Conservation (phyloP, 1,140 invertebrate genomes). For the Drosophila persimilis region DNA sequence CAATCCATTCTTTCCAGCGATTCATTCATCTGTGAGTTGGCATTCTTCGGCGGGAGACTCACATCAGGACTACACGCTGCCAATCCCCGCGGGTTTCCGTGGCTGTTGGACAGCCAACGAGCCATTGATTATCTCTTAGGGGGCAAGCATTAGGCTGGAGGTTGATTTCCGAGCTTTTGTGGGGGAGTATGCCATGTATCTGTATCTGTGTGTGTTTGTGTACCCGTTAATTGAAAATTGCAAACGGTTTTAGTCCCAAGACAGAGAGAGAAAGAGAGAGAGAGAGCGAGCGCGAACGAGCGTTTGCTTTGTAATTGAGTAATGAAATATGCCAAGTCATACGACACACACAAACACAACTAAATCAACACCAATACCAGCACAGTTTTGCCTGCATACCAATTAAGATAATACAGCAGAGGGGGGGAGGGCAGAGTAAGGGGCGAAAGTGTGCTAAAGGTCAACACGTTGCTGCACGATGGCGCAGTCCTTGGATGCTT, state of each 20-base stretch:
- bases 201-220: not conserved
- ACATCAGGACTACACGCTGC: not conserved
- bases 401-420: slow-evolving; percentile 52
- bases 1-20: not conserved
- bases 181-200: too few relatives aligned
- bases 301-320: slow-evolving; percentile 74
- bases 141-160: slow-evolving; percentile 8
- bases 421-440: not conserved
- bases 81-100: too few relatives aligned
- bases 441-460: slow-evolving; percentile 31
- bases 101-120: too few relatives aligned
- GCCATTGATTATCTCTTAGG: slow-evolving; percentile 5
- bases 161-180: slow-evolving; percentile 7
- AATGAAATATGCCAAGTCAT: slow-evolving; percentile 62
- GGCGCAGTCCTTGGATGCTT: slow-evolving; percentile 41
- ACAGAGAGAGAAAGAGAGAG: slow-evolving; percentile 8
- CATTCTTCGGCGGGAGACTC: not conserved
- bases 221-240: slow-evolving; percentile 70
- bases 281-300: not conserved
- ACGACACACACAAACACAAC: slow-evolving; percentile 15
- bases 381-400: slow-evolving; percentile 35
- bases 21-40: slow-evolving; percentile 21
- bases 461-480: slow-evolving; percentile 27
- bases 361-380: slow-evolving; percentile 7
- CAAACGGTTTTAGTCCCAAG: slow-evolving; percentile 34